phyloP scores from a whole-genome alignment of 2,888 invertebrate species.

The Patella pellucida region DNA sequence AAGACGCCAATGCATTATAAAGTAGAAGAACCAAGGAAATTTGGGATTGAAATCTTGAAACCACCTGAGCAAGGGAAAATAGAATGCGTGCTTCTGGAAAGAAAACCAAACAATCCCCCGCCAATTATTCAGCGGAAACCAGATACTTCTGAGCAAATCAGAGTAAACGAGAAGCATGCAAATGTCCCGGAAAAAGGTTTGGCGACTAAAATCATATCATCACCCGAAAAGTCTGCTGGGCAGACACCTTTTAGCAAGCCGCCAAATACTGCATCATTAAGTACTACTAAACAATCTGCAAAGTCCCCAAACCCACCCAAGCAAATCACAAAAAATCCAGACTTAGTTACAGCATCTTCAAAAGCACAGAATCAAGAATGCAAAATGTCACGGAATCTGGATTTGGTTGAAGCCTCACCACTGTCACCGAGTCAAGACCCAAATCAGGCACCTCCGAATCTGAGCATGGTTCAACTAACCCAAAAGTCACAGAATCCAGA shows the following conservation, averaged over 20 bases:
- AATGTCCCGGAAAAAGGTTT: not conserved
- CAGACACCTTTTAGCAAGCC: too few species aligned
- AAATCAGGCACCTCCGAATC: not conserved
- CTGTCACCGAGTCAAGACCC: not conserved
- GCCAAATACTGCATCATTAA: not conserved
- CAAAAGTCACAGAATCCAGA: not conserved
- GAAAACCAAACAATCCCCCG: not conserved
- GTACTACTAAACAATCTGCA: not conserved
- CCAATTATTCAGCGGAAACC: not conserved
- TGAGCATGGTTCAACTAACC: not conserved
- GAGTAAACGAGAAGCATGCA: not conserved
- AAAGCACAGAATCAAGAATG: not conserved
- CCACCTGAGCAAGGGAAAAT: not conserved
- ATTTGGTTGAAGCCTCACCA: not conserved
- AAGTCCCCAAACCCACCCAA: not conserved
- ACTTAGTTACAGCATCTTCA: not conserved
- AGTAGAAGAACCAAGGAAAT: not conserved
- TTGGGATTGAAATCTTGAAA: conserved; percentile 4
- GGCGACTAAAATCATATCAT: not conserved
- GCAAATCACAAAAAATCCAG: too few species aligned
- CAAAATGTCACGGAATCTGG: not conserved
- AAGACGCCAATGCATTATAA: not conserved
- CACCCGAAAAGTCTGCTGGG: too few species aligned
- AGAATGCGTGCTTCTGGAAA: not conserved
- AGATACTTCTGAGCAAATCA: not conserved